A percentile compares a stretch with the other conserved stretches of the same genome.
Conservation (phyloP, 1,140 invertebrate species). For the Nylanderia fulva region DNA sequence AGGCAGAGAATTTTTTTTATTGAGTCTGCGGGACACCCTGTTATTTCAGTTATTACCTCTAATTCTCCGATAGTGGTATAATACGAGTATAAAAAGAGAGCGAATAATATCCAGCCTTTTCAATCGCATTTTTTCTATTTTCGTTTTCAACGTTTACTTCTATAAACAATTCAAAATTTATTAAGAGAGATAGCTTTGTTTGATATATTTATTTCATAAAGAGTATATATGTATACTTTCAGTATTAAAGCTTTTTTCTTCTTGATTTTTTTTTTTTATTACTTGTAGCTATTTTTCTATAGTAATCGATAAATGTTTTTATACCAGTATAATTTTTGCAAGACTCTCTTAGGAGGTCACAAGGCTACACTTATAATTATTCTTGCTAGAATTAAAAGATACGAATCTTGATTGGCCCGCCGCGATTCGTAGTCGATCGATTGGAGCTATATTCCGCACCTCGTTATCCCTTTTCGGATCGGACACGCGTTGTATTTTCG, state of each 20-base stretch:
- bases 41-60: conserved; percentile 17
- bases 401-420: not conserved
- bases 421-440: conserved; percentile 20
- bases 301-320: not conserved
- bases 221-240: too few species aligned
- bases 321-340: not conserved
- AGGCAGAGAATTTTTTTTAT: too few species aligned
- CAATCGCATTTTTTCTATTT: not conserved
- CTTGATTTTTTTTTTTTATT: not conserved
- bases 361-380: not conserved
- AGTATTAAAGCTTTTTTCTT: too few species aligned
- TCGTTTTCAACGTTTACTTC: not conserved
- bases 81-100: not conserved
- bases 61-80: not conserved
- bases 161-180: not conserved
- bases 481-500: conserved; percentile 36
- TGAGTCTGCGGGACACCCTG: too few species aligned
- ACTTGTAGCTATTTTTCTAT: not conserved
- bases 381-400: not conserved
- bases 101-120: not conserved
- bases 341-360: not conserved
- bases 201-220: too few species aligned
- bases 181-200: too few species aligned
- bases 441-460: conserved; percentile 2
- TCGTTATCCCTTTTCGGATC: conserved; percentile 25